phyloP scores from a whole-genome alignment of 1,140 invertebrate species.

The Bombus difficillimus region DNA sequence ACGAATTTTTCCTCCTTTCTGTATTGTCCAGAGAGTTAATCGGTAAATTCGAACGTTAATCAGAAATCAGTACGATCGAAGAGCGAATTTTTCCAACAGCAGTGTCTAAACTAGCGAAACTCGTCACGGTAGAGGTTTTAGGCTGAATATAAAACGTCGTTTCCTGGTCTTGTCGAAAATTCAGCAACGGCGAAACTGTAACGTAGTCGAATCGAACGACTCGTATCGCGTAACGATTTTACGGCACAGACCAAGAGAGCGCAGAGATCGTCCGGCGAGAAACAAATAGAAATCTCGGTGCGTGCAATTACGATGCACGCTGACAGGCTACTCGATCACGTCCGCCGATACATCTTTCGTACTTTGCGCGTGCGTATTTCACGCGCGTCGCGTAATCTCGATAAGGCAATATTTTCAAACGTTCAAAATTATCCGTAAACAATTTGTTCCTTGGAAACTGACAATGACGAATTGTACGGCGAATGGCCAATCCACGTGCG shows the following conservation, averaged over 20 bases:
- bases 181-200: too few species aligned
- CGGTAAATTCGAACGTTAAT: neutral
- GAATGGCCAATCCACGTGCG: neutral
- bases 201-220: too few species aligned
- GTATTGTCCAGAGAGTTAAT: neutral
- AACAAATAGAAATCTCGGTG: constrained; percentile 22
- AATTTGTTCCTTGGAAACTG: neutral
- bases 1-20: neutral
- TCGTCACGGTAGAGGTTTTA: too few species aligned
- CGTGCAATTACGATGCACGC: constrained; percentile 4
- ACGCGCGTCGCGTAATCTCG: neutral
- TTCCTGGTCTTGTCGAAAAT: neutral
- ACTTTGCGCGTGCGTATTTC: neutral
- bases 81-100: neutral
- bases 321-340: constrained; percentile 12
- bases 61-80: neutral
- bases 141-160: too few species aligned
- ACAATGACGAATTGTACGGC: neutral
- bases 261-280: neutral
- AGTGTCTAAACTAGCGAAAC: neutral
- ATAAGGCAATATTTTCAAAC: neutral
- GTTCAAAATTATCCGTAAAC: neutral
- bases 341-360: neutral
- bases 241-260: too few species aligned
- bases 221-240: neutral